Evolutionary conservation across 2,888 invertebrate species (phyloP), one percentile per base, ranked within the genome.

Genomic region (Xestia ashworthii): DNA sequence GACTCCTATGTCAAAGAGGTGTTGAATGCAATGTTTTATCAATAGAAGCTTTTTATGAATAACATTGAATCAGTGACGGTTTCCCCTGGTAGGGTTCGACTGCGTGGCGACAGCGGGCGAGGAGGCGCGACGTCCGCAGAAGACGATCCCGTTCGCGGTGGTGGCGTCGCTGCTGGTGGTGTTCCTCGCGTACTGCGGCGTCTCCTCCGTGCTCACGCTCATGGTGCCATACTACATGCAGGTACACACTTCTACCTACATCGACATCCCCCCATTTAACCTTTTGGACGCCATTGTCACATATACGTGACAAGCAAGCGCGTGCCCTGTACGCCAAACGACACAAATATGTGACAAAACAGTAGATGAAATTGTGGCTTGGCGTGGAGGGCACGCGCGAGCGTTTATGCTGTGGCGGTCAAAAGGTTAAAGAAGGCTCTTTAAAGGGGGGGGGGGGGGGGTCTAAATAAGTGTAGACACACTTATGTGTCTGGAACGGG

Each of bases 101-200:
- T 98, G 98, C 92, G 99, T 98, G 82, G 98, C 98, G 32, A 98
- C 98, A 0, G 98, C 98, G n/a, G 98, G 99, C 16, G 99, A 99
- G 94, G 99, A 99, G 94, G 99, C 99, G 0, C 98, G 98, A 81
- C 98, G 98, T 86, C 99, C 99, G 0, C 98, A 98, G 94, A 98
- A 98, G 95, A 97, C 98, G 5, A 99, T 99, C 82, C 99, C 99
- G 0, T 97, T 99, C 88, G 98, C 99, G 9, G 98, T 99, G 80
- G 98, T 99, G 12, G 97, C 98, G 0, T 99, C 99, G 0, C 95
- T 99, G 74, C 96, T 98, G 0, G 97, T 99, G 69, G 98, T 99
- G 81, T 99, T 99, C 93, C 91, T 99, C 68, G 98, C 99, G 0
- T 99, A 99, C 95, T 98, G 99, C 93, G 98, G 99, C 0, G 98